Conservation (phyloP, 2,113 vertebrate genomes). For the Thamnophis sirtalis region DNA sequence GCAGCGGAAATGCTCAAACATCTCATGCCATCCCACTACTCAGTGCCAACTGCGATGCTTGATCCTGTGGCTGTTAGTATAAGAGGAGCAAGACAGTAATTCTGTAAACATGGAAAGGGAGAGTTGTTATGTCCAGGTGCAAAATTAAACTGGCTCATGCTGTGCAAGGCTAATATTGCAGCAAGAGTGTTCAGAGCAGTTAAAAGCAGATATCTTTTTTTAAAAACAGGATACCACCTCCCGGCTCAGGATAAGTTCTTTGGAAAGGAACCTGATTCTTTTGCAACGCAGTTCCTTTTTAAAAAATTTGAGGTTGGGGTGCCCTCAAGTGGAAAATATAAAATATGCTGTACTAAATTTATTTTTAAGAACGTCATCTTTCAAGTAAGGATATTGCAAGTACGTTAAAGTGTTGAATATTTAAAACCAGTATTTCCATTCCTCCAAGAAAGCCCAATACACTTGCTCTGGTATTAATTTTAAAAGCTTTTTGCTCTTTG, state of each 20-base stretch:
- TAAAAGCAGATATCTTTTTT: background rate
- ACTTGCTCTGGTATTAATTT: background rate
- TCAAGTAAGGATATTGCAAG: background rate
- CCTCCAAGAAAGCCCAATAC: background rate
- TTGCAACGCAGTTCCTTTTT: background rate
- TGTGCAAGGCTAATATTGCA: background rate
- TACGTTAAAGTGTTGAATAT: background rate
- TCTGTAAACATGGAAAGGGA: background rate
- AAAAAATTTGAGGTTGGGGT: background rate
- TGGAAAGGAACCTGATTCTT: background rate
- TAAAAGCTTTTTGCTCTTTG: background rate
- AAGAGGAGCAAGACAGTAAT: background rate
- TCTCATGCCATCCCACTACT: background rate
- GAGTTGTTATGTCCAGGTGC: background rate
- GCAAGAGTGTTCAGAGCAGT: background rate
- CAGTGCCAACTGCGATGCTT: background rate
- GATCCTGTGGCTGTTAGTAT: background rate
- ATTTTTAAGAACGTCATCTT: background rate
- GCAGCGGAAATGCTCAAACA: background rate
- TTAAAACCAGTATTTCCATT: background rate
- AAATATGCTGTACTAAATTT: background rate
- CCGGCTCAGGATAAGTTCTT: background rate
- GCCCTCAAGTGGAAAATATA: slow-evolving; percentile 3
- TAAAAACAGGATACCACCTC: background rate
- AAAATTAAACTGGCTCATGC: background rate